phyloP scores from a whole-genome alignment of 1,140 invertebrate species.

The Dinothrombium tinctorium region DNA sequence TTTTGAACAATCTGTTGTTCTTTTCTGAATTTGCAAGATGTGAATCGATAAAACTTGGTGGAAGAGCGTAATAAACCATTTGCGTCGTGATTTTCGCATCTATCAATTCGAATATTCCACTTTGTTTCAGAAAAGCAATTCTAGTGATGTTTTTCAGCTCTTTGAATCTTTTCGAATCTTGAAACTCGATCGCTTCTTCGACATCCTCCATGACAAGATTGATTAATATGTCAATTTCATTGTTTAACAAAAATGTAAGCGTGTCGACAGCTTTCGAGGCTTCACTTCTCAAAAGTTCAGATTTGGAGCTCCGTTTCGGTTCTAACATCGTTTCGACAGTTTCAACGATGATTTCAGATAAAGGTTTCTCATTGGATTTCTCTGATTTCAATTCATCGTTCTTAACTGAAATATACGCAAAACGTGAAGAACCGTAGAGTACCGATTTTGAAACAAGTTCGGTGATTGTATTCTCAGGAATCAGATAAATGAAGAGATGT shows the following conservation, averaged over 20 bases:
- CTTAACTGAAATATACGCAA: too few species aligned
- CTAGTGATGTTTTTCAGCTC: constrained; percentile 3
- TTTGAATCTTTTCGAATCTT: background rate
- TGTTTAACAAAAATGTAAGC: constrained; percentile 1
- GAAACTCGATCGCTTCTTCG: background rate
- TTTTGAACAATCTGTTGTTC: constrained; percentile 4
- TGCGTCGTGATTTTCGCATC: constrained; percentile 8
- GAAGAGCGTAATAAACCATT: constrained; percentile 7
- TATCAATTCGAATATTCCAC: constrained; percentile 4
- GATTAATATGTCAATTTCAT: constrained; percentile 6
- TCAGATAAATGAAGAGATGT: background rate
- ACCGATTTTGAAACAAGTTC: too few species aligned
- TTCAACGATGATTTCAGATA: too few species aligned
- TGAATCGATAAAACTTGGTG: constrained; percentile 1
- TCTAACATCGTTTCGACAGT: too few species aligned
- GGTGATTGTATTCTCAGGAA: too few species aligned
- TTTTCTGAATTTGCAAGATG: constrained; percentile 2
- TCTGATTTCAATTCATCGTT: too few species aligned
- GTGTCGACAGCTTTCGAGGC: background rate
- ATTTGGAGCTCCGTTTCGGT: too few species aligned
- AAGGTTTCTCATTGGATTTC: too few species aligned
- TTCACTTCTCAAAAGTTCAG: background rate
- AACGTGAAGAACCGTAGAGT: too few species aligned
- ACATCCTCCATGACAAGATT: constrained; percentile 9
- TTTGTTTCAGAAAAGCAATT: background rate